Percentiles rank a stretch among this genome's conserved stretches.
Conservation (phyloP, 2,888 invertebrate species). For the Thumatha senex region DNA sequence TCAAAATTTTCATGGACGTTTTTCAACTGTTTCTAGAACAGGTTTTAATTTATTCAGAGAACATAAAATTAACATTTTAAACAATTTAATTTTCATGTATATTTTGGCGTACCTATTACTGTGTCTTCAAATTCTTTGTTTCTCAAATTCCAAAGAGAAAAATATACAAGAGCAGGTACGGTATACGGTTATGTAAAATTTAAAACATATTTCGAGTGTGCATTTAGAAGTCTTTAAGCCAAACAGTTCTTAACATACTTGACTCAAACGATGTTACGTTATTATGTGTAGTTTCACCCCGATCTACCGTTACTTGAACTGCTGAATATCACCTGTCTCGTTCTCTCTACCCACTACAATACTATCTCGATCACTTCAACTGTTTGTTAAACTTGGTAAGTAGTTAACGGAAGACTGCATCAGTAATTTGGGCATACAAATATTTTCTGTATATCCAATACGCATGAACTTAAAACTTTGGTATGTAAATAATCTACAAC, state of each 20-base stretch:
- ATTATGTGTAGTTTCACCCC: conserved; percentile 74
- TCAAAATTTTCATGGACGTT: conserved; percentile 10
- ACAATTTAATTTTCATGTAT: not conserved
- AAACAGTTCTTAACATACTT: conserved; percentile 44
- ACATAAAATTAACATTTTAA: conserved; percentile 2
- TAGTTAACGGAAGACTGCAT: not conserved
- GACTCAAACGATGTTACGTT: conserved; percentile 50
- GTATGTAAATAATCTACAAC: too few relatives aligned
- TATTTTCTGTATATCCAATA: not conserved
- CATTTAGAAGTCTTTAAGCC: conserved; percentile 28
- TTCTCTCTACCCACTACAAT: conserved; percentile 29
- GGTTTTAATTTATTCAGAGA: conserved; percentile 3
- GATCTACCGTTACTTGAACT: conserved; percentile 64
- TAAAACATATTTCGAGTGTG: conserved; percentile 17
- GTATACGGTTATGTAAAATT: conserved; percentile 5
- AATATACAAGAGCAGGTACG: not conserved
- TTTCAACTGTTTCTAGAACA: conserved; percentile 7
- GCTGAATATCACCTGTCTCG: conserved; percentile 46
- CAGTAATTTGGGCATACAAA: not conserved
- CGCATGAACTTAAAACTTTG: too few relatives aligned
- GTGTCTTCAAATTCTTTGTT: not conserved
- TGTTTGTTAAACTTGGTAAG: conserved; percentile 39
- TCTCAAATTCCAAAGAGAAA: not conserved
- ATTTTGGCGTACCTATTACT: not conserved
- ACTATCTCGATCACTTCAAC: conserved; percentile 56